phyloP scores from a whole-genome alignment of 2,888 invertebrate species.

The Steinernema hermaphroditum region DNA sequence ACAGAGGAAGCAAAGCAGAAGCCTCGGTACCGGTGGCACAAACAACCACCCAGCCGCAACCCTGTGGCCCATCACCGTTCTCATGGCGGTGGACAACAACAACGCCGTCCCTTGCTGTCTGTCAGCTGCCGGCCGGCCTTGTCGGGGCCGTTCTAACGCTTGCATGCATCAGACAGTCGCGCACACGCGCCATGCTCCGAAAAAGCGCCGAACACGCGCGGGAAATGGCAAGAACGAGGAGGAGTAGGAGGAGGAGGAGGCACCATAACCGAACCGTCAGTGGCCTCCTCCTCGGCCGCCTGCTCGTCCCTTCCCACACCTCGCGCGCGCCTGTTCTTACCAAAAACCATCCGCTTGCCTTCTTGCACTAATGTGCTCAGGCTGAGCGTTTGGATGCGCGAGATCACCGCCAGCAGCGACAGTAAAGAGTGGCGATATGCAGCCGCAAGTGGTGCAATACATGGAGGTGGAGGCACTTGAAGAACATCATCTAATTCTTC shows the following conservation, averaged over 20 bases:
- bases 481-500: conserved; percentile 22
- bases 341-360: background rate
- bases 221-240: background rate
- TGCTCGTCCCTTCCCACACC: conserved; percentile 5
- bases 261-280: conserved; percentile 18
- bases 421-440: background rate
- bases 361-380: background rate
- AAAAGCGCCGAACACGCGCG: conserved; percentile 6
- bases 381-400: no score
- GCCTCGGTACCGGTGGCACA: no score
- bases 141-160: no score
- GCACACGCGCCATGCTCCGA: background rate
- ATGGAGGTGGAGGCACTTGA: conserved; percentile 13
- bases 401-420: background rate
- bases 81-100: no score
- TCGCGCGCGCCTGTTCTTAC: background rate
- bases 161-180: no score
- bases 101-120: no score
- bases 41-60: no score
- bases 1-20: no score
- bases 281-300: conserved; percentile 1
- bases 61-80: no score
- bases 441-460: background rate
- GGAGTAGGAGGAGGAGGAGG: no score
- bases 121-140: no score